Evolutionary conservation across 1,140 invertebrate species (phyloP).

Genomic region (Muscidifurax raptorellus): DNA sequence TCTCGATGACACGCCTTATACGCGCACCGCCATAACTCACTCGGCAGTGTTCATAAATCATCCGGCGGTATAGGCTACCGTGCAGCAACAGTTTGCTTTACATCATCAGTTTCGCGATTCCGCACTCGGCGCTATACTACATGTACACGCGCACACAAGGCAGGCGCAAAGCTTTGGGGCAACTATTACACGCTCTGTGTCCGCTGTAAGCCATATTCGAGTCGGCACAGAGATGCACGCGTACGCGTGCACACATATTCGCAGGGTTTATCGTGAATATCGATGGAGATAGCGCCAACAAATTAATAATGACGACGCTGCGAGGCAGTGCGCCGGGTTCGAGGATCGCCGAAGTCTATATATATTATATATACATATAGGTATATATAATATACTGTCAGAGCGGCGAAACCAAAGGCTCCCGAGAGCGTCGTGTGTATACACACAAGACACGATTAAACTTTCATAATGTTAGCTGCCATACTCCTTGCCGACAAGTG

Average conservation of each 20-base stretch:
- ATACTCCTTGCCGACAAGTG: not conserved
- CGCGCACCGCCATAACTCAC: slow-evolving; percentile 24
- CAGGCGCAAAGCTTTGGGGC: not conserved
- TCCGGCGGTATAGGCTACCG: slow-evolving; percentile 28
- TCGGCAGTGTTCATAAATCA: slow-evolving; percentile 31
- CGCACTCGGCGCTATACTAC: too few species aligned
- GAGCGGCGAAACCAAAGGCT: not conserved
- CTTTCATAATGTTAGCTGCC: slow-evolving; percentile 17
- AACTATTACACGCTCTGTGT: not conserved
- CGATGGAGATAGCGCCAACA: slow-evolving; percentile 10
- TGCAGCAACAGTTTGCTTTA: slow-evolving; percentile 44
- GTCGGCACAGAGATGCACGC: not conserved
- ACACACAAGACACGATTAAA: slow-evolving; percentile 27
- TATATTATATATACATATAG: not conserved
- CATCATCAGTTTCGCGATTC: slow-evolving; percentile 30
- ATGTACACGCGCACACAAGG: too few species aligned
- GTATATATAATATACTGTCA: not conserved
- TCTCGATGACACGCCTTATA: slow-evolving; percentile 11
- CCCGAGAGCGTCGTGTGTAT: not conserved
- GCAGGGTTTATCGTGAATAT: slow-evolving; percentile 8
- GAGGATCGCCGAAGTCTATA: not conserved
- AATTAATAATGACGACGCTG: slow-evolving; percentile 24
- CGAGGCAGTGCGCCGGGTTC: not conserved
- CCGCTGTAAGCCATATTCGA: not conserved
- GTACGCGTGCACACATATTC: not conserved